Base-by-base conservation (phyloP, 2,797 vertebrate genomes). In the Sebastes kiyomatsui region DNA sequence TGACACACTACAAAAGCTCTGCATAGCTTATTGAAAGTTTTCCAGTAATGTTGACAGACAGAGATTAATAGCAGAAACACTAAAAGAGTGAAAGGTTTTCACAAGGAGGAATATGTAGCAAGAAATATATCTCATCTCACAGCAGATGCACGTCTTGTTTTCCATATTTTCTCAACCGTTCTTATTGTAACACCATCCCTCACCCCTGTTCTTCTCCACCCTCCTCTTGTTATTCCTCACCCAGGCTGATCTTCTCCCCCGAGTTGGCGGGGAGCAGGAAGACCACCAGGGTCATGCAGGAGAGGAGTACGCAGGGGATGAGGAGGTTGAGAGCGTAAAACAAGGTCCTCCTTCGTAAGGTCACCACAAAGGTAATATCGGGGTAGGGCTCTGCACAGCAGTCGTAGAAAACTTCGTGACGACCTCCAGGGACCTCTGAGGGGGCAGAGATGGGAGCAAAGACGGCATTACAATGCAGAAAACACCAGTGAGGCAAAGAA, bases 281-380 rank as follows among this genome's bases (percentile, higher is more conserved):
- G 71, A 94, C 93, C 67, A 96, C 83, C 35, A 96, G 91, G 30
- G 96, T 96, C 96, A 96, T 96, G 83, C 95, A 95, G 77, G 96
- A 96, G 52, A 96, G 96, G 9, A 96, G 95, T 16, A 96, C 95
- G 7, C 95, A 96, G 54, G 96, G 96, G 80, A 96, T 86, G 65
- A 96, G 96, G 14, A 96, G 96, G 82, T 96, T 96, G 30, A 96
- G 94, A 64, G 96, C 96, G 0, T 96, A 96, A 89, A 95, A 96
- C 9, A 96, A 90, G 1, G 96, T 96, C 86, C 96, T 91, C 49
- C 96, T 92, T 23, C 96, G 90, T 55, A 96, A 83, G 30, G 93
- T 96, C 75, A 96, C 95, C 80, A 96, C 94, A n/a, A 96, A 96
- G 2, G 96, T 96, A 22, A 96, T 92, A 12, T 96, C 96, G 0